These are phyloP conservation scores for Harpalus rubripes DNA, from an alignment of 2,888 invertebrate species.

Conservation along the genomic window DNA sequence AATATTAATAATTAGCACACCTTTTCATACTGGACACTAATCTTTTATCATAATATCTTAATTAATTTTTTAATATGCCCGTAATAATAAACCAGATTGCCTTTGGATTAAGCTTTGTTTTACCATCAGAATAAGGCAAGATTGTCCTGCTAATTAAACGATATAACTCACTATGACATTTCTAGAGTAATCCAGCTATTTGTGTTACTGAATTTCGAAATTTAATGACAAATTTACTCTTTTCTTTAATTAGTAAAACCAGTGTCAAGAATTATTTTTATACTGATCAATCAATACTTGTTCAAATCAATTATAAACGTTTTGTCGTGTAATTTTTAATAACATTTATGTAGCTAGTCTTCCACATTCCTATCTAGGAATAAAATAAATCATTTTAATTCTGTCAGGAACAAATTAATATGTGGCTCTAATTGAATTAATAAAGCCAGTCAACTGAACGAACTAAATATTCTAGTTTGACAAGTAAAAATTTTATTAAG, in stretches of 20 bases:
- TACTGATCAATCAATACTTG: slow-evolving; percentile 50
- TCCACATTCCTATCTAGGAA: slow-evolving; percentile 19
- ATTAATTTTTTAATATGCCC: slow-evolving; percentile 21
- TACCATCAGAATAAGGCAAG: slow-evolving; percentile 32
- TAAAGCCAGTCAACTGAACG: slow-evolving; percentile 40
- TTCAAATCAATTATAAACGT: slow-evolving; percentile 59
- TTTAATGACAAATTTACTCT: slow-evolving; percentile 47
- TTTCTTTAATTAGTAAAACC: slow-evolving; percentile 51
- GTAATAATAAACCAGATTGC: slow-evolving; percentile 16
- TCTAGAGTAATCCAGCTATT: slow-evolving; percentile 48
- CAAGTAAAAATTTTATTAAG: slow-evolving; percentile 17
- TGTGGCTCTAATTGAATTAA: slow-evolving; percentile 51
- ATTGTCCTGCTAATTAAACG: slow-evolving; percentile 22
- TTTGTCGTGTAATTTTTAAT: slow-evolving; percentile 52
- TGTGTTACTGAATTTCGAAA: slow-evolving; percentile 28
- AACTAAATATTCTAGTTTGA: slow-evolving; percentile 29
- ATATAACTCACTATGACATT: slow-evolving; percentile 42
- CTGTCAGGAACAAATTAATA: slow-evolving; percentile 53
- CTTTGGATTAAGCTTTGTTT: slow-evolving; percentile 33
- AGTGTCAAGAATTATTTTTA: slow-evolving; percentile 36
- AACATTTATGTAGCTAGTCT: background rate
- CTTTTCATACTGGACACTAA: slow-evolving; percentile 11
- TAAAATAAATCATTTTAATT: slow-evolving; percentile 47
- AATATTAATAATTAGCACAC: slow-evolving; percentile 12
- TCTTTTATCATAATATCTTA: slow-evolving; percentile 5